Evolutionary conservation across 2,113 vertebrate species (phyloP).

Genomic region (Rallus limicola): DNA sequence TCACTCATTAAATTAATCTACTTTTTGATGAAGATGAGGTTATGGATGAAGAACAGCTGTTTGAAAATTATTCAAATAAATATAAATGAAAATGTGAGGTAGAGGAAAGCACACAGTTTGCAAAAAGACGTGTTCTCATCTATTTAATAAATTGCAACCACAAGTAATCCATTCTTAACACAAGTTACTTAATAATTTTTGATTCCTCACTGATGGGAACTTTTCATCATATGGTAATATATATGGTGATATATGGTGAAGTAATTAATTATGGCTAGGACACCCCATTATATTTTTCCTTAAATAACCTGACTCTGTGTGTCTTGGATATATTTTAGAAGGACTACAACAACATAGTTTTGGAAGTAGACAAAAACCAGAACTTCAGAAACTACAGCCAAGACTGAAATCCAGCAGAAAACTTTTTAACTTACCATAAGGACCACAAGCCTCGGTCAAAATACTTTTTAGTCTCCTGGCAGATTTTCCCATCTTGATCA

Average conservation of each 20-base stretch:
- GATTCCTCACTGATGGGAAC: not conserved
- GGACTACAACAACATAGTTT: not conserved
- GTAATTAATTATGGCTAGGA: not conserved
- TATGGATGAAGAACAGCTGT: not conserved
- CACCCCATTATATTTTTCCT: not conserved
- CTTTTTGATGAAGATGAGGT: not conserved
- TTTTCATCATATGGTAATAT: not conserved
- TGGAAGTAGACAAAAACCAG: not conserved
- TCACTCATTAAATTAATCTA: not conserved
- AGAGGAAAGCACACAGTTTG: not conserved
- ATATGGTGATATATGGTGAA: not conserved
- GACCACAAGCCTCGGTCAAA: not conserved
- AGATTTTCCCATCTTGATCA: not conserved
- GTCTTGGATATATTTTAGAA: not conserved
- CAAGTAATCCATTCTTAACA: not conserved
- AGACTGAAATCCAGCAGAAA: not conserved
- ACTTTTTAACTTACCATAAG: not conserved
- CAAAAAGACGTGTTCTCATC: not conserved
- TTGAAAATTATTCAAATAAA: not conserved
- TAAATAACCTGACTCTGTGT: not conserved
- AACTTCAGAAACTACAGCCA: not conserved
- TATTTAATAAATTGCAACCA: not conserved
- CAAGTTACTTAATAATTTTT: not conserved
- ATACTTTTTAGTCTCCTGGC: not conserved
- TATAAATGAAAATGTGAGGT: not conserved